phyloP scores from a whole-genome alignment of 1,140 invertebrate species.

The Stegodyphus mimosarum region DNA sequence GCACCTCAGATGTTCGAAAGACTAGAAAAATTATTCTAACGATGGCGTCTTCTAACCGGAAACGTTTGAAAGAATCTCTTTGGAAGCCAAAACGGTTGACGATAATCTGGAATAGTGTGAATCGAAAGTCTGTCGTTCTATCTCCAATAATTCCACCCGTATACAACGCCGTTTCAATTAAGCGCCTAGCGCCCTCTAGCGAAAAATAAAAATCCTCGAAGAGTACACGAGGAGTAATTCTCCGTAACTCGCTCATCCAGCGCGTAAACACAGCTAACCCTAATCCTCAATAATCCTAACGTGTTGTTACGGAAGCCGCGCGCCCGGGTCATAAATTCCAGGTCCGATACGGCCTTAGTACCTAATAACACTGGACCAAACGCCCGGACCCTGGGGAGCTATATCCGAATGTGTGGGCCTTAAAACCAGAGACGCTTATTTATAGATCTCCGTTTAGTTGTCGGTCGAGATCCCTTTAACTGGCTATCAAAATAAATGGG shows the following conservation, averaged over 20 bases:
- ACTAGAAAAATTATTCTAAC: no score
- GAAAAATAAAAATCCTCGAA: neutral
- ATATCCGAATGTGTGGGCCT: constrained; percentile 23
- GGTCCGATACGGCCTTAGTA: constrained; percentile 7
- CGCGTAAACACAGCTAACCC: constrained; percentile 31
- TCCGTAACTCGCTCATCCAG: constrained; percentile 11
- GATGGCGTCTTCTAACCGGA: no score
- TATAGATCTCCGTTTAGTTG: constrained; percentile 47
- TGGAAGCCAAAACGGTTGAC: no score
- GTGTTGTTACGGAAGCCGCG: constrained; percentile 32
- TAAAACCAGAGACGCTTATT: constrained; percentile 38
- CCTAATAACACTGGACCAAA: constrained; percentile 19
- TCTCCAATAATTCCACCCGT: no score
- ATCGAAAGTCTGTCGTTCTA: no score
- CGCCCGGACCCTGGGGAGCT: constrained; percentile 25
- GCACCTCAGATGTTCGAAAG: no score
- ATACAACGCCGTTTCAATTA: neutral
- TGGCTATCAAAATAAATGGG: constrained; percentile 47
- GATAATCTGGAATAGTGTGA: no score
- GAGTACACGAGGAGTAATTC: constrained; percentile 6
- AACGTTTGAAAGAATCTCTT: no score
- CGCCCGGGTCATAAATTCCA: no score
- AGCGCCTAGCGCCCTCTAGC: neutral
- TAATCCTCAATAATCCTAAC: constrained; percentile 43
- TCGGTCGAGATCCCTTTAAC: constrained; percentile 46